These are phyloP conservation scores for Chaetops frenatus DNA, from an alignment of 2,113 vertebrate species.

Conservation along the genomic window DNA sequence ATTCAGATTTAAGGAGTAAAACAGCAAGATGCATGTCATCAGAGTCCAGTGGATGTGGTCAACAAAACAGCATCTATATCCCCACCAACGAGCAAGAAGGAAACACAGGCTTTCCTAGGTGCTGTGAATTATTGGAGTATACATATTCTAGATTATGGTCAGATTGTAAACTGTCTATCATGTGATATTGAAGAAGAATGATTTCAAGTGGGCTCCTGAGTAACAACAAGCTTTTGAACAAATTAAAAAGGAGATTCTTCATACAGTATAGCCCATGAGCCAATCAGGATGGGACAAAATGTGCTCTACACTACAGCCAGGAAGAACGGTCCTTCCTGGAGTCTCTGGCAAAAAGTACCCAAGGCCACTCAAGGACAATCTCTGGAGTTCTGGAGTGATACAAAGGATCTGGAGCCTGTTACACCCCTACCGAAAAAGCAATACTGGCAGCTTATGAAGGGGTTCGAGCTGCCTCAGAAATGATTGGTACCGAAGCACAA, in stretches of 20 bases:
- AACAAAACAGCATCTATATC: not conserved
- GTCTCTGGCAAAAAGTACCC: not conserved
- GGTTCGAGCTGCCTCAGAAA: not conserved
- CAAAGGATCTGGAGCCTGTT: not conserved
- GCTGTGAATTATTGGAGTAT: not conserved
- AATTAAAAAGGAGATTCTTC: not conserved
- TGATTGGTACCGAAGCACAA: not conserved
- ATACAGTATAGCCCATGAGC: not conserved
- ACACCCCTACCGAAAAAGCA: not conserved
- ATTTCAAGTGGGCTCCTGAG: not conserved
- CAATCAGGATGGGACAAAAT: not conserved
- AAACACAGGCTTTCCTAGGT: not conserved
- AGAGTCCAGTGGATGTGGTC: not conserved
- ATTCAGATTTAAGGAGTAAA: not conserved
- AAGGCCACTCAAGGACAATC: too few species aligned
- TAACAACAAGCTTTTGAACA: not conserved
- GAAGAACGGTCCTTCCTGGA: not conserved
- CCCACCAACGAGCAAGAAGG: not conserved
- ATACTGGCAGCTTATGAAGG: not conserved
- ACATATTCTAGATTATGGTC: not conserved
- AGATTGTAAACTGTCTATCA: not conserved
- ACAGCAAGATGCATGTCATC: too few species aligned
- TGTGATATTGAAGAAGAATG: not conserved
- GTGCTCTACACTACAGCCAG: not conserved
- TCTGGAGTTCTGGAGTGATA: not conserved